These are phyloP conservation scores for Sinella curviseta DNA, from an alignment of 1,140 invertebrate species.

Conservation along the genomic window DNA sequence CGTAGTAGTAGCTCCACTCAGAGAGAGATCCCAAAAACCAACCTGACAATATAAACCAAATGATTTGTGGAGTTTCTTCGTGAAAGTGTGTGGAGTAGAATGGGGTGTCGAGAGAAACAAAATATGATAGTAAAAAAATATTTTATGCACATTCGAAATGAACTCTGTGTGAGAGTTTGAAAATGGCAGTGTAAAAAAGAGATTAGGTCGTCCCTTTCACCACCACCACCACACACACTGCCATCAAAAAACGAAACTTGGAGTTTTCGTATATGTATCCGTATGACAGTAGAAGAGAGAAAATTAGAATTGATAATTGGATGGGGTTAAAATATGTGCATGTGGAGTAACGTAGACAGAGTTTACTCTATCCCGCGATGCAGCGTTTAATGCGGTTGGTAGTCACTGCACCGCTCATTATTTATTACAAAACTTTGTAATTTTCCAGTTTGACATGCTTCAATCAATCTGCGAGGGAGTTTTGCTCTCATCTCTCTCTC, in stretches of 20 bases:
- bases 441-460: neutral
- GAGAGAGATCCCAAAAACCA: neutral
- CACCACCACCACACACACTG: neutral
- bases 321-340: neutral
- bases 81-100: neutral
- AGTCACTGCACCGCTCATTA: too few relatives aligned
- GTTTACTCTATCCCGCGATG: too few relatives aligned
- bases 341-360: too few relatives aligned
- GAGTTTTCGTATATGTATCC: too few relatives aligned
- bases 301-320: neutral
- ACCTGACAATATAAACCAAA: neutral
- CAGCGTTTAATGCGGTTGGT: too few relatives aligned
- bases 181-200: neutral
- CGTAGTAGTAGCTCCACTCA: neutral
- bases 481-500: too few relatives aligned
- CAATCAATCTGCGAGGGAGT: neutral
- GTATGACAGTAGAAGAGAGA: neutral
- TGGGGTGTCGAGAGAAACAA: neutral
- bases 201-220: neutral
- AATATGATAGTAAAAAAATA: too few relatives aligned
- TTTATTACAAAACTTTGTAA: neutral
- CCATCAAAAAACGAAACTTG: too few relatives aligned
- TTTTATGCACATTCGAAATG: neutral
- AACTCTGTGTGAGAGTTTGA: neutral
- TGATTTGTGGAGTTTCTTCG: neutral